Evolutionary conservation across 2,113 vertebrate genomes (phyloP).

Genomic region (Dasypus novemcinctus): DNA sequence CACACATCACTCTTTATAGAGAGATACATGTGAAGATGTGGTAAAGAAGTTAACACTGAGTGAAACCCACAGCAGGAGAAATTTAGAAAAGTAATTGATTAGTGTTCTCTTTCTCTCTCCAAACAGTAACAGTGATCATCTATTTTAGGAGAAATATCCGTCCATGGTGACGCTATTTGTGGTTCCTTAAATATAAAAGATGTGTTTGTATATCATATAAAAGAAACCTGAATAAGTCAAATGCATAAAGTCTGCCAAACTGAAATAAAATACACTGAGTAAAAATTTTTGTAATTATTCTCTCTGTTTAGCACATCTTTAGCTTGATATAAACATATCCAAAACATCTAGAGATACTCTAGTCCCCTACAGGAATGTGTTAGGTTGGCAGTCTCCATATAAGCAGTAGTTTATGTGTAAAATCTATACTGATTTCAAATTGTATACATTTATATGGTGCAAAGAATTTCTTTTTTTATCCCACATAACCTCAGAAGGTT

Average conservation of each 20-base stretch:
- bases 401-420: background rate
- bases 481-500: background rate
- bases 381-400: background rate
- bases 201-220: background rate
- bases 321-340: background rate
- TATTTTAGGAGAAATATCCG: slow-evolving; percentile 30
- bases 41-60: slow-evolving; percentile 11
- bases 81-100: slow-evolving; percentile 57
- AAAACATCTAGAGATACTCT: background rate
- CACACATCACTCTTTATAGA: slow-evolving; percentile 37
- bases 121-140: slow-evolving; percentile 22
- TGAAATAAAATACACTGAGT: background rate
- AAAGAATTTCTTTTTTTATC: background rate
- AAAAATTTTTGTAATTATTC: background rate
- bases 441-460: background rate
- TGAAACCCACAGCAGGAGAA: background rate
- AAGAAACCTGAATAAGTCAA: background rate
- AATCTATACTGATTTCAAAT: background rate
- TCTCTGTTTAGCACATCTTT: background rate
- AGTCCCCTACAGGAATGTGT: background rate
- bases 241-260: background rate
- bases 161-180: background rate
- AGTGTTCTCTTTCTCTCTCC: slow-evolving; percentile 17
- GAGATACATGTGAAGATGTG: background rate
- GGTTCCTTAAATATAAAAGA: slow-evolving; percentile 42